Evolutionary conservation across 2,888 invertebrate genomes (phyloP).

Genomic region (Silvanus unidentatus): DNA sequence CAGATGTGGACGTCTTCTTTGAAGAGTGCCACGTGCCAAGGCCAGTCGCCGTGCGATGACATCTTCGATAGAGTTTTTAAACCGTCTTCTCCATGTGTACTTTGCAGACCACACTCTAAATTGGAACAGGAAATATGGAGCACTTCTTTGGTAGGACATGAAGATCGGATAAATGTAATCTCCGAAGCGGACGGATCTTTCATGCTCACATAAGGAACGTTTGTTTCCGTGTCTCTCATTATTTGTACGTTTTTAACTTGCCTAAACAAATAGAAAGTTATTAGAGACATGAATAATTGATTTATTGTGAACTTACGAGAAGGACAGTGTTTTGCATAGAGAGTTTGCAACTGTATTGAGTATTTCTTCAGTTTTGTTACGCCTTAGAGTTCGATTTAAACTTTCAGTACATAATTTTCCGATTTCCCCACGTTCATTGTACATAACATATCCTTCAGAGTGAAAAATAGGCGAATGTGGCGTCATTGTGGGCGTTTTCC

Average conservation of each 20-base stretch:
- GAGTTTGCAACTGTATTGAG: conserved; percentile 69
- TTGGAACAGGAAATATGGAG: conserved; percentile 74
- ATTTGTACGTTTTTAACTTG: conserved; percentile 65
- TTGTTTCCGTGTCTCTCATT: conserved; percentile 54
- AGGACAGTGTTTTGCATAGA: conserved; percentile 70
- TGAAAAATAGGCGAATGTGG: conserved; percentile 66
- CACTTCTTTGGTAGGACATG: conserved; percentile 70
- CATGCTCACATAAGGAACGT: conserved; percentile 70
- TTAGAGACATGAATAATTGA: no score
- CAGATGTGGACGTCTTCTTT: conserved; percentile 82
- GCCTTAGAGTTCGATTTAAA: conserved; percentile 56
- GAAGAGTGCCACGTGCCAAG: conserved; percentile 83
- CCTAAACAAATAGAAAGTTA: no score
- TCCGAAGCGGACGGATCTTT: conserved; percentile 75
- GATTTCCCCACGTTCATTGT: conserved; percentile 73
- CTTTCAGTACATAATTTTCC: conserved; percentile 81
- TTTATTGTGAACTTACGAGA: conserved; percentile 54
- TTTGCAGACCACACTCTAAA: conserved; percentile 43
- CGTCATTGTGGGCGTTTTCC: conserved; percentile 58
- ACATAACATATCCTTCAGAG: conserved; percentile 75
- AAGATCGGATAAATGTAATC: conserved; percentile 72
- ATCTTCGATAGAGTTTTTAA: conserved; percentile 56
- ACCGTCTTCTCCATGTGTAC: conserved; percentile 31
- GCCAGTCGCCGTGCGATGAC: conserved; percentile 81
- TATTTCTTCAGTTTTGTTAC: conserved; percentile 38